These are phyloP conservation scores for Apteryx owenii DNA, from an alignment of 2,113 vertebrate species.

Conservation along the genomic window DNA sequence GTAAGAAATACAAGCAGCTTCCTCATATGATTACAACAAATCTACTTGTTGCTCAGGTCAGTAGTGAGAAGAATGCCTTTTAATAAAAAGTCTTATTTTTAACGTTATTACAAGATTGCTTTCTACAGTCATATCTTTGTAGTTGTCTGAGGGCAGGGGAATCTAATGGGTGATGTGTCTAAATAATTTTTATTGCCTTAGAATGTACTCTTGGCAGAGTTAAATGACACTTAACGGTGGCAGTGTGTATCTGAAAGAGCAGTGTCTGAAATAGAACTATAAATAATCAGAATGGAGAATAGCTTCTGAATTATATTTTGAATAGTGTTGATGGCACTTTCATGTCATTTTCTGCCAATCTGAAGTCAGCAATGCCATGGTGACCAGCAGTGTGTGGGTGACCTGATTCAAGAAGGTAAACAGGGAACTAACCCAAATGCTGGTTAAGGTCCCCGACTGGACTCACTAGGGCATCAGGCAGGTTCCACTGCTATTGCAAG, in stretches of 20 bases:
- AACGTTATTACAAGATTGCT: not conserved
- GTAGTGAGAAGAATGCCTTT: constrained; percentile 12
- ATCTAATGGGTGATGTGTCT: not conserved
- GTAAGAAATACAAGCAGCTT: constrained; percentile 90
- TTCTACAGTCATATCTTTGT: not conserved
- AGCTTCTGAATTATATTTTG: not conserved
- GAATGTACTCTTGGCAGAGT: not conserved
- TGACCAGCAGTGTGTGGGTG: not conserved
- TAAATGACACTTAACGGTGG: not conserved
- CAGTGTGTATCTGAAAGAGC: not conserved
- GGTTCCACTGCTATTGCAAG: not conserved
- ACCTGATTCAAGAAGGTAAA: not conserved
- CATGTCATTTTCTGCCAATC: not conserved
- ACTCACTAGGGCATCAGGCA: not conserved
- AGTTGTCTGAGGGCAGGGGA: not conserved
- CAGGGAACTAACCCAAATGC: not conserved
- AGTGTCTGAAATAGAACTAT: not conserved
- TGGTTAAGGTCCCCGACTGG: not conserved
- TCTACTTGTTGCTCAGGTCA: constrained; percentile 93
- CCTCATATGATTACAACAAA: constrained; percentile 93
- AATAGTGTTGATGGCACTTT: not conserved
- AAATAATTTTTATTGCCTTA: not conserved
- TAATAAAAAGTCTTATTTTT: not conserved
- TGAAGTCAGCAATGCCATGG: not conserved
- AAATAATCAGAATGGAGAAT: not conserved